phyloP scores from a whole-genome alignment of 2,797 vertebrate genomes.

The Pteropus rufus region DNA sequence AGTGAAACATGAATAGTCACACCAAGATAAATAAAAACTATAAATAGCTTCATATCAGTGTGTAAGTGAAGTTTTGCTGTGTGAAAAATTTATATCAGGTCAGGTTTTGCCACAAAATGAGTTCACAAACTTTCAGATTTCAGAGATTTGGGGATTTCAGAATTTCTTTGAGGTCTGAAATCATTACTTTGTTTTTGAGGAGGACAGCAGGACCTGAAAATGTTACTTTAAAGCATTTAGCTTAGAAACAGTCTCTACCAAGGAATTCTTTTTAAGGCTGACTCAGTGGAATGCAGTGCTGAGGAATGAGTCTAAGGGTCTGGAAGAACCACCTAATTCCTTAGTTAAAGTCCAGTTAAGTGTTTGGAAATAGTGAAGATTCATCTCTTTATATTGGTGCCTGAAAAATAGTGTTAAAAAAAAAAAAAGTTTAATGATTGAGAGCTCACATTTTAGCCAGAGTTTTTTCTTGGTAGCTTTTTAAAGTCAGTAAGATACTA shows the following conservation, averaged over 20 bases:
- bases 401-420: not conserved
- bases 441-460: not conserved
- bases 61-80: not conserved
- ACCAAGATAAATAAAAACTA: not conserved
- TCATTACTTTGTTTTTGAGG: not conserved
- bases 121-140: not conserved
- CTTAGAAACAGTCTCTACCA: not conserved
- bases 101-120: not conserved
- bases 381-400: not conserved
- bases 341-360: not conserved
- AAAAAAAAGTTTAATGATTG: not conserved
- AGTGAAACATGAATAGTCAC: not conserved
- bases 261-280: not conserved
- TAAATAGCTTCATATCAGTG: not conserved
- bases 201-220: not conserved
- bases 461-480: conserved; percentile 4
- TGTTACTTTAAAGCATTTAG: not conserved
- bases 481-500: not conserved
- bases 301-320: not conserved
- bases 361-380: not conserved
- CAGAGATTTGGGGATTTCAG: not conserved
- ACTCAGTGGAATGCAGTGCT: not conserved
- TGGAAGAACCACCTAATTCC: not conserved
- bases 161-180: not conserved
- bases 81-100: not conserved